These are phyloP conservation scores for Himantopus leucocephalus DNA, from an alignment of 2,113 vertebrate genomes.

Conservation along the genomic window DNA sequence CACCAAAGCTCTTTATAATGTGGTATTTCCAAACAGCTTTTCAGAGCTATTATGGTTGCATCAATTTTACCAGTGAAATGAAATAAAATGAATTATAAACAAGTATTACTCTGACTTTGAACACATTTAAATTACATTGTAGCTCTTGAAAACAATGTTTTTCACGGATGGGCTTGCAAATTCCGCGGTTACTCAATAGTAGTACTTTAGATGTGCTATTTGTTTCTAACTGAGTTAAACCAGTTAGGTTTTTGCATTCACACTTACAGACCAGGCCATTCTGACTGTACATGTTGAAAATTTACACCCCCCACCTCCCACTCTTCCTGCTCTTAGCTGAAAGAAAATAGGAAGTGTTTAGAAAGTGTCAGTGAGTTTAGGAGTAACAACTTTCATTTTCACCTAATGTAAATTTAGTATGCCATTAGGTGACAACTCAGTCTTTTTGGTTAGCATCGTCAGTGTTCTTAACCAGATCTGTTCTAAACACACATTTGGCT, in stretches of 20 bases:
- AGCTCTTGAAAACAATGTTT: neutral
- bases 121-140: neutral
- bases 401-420: neutral
- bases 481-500: neutral
- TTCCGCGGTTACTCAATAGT: neutral
- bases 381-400: neutral
- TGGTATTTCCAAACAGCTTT: neutral
- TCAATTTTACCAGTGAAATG: neutral
- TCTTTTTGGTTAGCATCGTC: neutral
- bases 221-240: neutral
- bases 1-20: neutral
- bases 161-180: neutral
- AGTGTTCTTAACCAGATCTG: neutral
- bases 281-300: neutral
- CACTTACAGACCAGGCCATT: neutral
- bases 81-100: neutral
- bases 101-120: neutral
- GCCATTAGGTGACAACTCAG: neutral
- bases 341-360: neutral
- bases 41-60: neutral
- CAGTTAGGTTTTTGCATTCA: neutral
- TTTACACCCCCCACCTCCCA: rapidly evolving
- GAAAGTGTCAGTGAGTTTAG: neutral
- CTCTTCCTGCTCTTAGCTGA: neutral
- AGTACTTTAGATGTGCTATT: neutral